Percentiles rank a stretch among this genome's conserved stretches.
These are phyloP conservation scores for Buceros bicornis DNA, from an alignment of 2,797 vertebrate species.

Conservation along the genomic window DNA sequence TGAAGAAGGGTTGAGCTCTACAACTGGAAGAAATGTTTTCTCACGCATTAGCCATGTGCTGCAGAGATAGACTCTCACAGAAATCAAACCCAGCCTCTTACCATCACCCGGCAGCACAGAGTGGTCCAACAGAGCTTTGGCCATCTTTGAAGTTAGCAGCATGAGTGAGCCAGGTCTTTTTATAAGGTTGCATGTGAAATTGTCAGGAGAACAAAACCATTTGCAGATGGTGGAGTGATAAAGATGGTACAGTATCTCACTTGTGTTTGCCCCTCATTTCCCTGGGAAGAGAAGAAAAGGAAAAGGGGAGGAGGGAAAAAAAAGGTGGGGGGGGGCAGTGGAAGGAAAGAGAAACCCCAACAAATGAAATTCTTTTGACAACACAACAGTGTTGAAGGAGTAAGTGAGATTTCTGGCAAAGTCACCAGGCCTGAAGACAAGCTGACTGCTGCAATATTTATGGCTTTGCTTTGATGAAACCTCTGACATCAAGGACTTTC, in stretches of 20 bases:
- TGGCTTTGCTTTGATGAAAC: conserved; percentile 70
- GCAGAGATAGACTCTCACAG: not conserved
- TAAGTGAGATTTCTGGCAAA: conserved; percentile 77
- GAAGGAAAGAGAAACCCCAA: conserved; percentile 32
- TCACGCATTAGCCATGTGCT: not conserved
- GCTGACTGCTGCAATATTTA: conserved; percentile 69
- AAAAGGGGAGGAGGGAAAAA: not conserved
- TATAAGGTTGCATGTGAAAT: conserved; percentile 63
- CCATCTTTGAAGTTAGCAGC: conserved; percentile 57
- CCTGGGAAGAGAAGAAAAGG: not conserved
- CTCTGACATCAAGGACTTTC: conserved; percentile 73
- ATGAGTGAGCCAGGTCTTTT: conserved; percentile 59
- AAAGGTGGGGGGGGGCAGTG: not conserved
- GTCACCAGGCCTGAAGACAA: conserved; percentile 64
- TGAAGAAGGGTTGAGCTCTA: not conserved
- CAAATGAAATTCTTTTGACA: conserved; percentile 60
- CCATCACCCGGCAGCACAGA: not conserved
- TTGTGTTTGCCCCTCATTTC: conserved; percentile 15
- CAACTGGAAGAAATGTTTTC: conserved; percentile 1
- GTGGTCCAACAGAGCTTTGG: not conserved
- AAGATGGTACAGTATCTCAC: conserved; percentile 21
- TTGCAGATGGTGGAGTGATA: conserved; percentile 58
- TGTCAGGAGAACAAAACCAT: conserved; percentile 62
- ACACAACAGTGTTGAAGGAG: conserved; percentile 49
- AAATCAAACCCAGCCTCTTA: conserved; percentile 19